Percentiles rank a stretch among this genome's conserved stretches.
Evolutionary conservation across 2,888 invertebrate genomes (phyloP).

Genomic region (Drosophila neonasuta): DNA sequence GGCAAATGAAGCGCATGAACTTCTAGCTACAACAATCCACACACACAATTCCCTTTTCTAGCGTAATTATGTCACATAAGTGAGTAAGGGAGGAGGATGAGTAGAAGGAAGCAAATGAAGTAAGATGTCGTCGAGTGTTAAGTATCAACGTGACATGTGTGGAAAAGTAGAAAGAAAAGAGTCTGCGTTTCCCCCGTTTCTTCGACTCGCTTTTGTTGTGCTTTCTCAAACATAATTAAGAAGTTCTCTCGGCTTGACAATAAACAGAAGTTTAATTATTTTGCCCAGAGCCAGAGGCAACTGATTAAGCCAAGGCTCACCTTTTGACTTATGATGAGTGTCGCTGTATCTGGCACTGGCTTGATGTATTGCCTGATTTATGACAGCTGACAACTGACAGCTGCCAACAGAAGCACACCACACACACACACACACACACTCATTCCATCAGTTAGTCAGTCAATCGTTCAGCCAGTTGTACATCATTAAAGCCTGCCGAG

Average conservation of each 20-base stretch:
- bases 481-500: constrained; percentile 44
- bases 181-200: neutral
- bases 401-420: constrained; percentile 34
- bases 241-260: constrained; percentile 61
- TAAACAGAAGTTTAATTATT: constrained; percentile 78
- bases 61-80: constrained; percentile 62
- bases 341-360: constrained; percentile 37
- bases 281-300: constrained; percentile 39
- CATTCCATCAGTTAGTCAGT: neutral
- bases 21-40: constrained; percentile 15
- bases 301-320: constrained; percentile 70
- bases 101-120: neutral
- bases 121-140: constrained; percentile 37
- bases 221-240: constrained; percentile 75
- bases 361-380: constrained; percentile 71
- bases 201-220: constrained; percentile 21
- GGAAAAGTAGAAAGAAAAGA: constrained; percentile 6
- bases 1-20: constrained; percentile 53
- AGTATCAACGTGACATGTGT: constrained; percentile 61
- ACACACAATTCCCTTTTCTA: constrained; percentile 47
- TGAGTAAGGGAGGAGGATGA: neutral
- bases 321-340: constrained; percentile 75
- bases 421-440: neutral
- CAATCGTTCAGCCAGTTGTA: neutral
- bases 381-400: constrained; percentile 67